Evolutionary conservation across 2,888 invertebrate species (phyloP).

Genomic region (Cheilosia variabilis): DNA sequence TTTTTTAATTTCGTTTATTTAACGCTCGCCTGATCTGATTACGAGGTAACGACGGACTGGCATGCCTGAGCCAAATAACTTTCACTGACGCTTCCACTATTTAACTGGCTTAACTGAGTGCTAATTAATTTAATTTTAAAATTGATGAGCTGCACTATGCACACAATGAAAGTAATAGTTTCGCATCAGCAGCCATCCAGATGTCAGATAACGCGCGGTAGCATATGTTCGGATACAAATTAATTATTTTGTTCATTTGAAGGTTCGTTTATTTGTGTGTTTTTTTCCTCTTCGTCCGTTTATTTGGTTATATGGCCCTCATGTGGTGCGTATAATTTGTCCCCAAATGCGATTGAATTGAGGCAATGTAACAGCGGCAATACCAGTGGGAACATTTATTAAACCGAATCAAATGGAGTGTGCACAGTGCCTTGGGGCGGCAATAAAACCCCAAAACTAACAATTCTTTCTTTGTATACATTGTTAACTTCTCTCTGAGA

Average conservation of each 20-base stretch:
- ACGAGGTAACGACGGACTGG: background rate
- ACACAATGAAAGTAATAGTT: slow-evolving; percentile 37
- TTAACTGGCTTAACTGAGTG: slow-evolving; percentile 43
- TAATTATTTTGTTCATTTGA: slow-evolving; percentile 27
- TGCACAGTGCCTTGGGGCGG: slow-evolving; percentile 47
- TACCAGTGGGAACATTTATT: slow-evolving; percentile 59
- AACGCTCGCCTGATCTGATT: slow-evolving; percentile 20
- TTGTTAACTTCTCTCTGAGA: slow-evolving; percentile 25
- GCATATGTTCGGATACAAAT: slow-evolving; percentile 20
- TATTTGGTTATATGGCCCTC: slow-evolving; percentile 10
- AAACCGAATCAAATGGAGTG: slow-evolving; percentile 65
- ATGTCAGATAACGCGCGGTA: slow-evolving; percentile 37
- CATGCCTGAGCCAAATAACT: slow-evolving; percentile 23
- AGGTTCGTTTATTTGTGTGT: background rate
- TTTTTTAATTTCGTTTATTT: slow-evolving; percentile 58
- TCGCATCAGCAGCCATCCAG: slow-evolving; percentile 37
- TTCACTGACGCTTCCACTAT: slow-evolving; percentile 15
- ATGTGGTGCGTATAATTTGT: slow-evolving; percentile 35
- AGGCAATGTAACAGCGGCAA: slow-evolving; percentile 35
- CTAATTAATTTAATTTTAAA: slow-evolving; percentile 72
- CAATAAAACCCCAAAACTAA: slow-evolving; percentile 39
- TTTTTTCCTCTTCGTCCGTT: background rate
- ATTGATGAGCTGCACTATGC: slow-evolving; percentile 43
- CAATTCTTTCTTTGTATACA: slow-evolving; percentile 2
- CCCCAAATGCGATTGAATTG: slow-evolving; percentile 31